Base-by-base conservation (phyloP, 2,797 vertebrate genomes). In the Oophaga sylvatica region DNA sequence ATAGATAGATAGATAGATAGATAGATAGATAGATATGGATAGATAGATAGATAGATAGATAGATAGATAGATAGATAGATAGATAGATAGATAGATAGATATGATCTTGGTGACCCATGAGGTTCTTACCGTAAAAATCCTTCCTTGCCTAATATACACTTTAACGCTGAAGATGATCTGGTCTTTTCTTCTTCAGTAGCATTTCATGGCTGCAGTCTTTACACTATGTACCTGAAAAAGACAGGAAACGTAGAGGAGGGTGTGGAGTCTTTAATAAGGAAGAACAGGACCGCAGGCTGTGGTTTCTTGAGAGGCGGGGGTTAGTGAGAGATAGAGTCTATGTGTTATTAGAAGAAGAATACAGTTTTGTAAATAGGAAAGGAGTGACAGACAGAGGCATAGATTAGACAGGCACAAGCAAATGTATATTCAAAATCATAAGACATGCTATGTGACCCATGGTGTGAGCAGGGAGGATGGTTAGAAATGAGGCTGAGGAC, bases 271-370 rank as follows among this genome's bases (percentile, higher is more conserved):
- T 86, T 83, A 79, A 79, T 86, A 86, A 86, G 88, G 88, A 89
- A 89, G 88, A 67, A 79, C 71, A 89, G 83, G 76, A 85, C 88
- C 84, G 62, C 73, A 89, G 88, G 88, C 88, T 89, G 88, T 89
- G 88, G 88, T 89, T 89, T 89, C 29, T 67, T 35, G 19, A 68
- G 80, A 83, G 85, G 84, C 80, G 88, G 87, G 29, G 87, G 31
- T 53, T 53, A 29, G 68, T 22, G 22, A 73, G 17, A 88, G 20
- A 85, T 65, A 81, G 45, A 85, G 26, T 65, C 29, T 35, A 53
- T 57, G 86, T 75, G 48, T n/a, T 67, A 10, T 80, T 17, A 65
- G 56, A 81, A 2, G 70, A 81, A 77, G 81, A 83, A 79, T 83
- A 71, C 60, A 83, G 62, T n/a, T 85, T 53, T 53, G 45, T 77